phyloP scores from a whole-genome alignment of 2,797 vertebrate genomes.

The Cossypha dichroa region DNA sequence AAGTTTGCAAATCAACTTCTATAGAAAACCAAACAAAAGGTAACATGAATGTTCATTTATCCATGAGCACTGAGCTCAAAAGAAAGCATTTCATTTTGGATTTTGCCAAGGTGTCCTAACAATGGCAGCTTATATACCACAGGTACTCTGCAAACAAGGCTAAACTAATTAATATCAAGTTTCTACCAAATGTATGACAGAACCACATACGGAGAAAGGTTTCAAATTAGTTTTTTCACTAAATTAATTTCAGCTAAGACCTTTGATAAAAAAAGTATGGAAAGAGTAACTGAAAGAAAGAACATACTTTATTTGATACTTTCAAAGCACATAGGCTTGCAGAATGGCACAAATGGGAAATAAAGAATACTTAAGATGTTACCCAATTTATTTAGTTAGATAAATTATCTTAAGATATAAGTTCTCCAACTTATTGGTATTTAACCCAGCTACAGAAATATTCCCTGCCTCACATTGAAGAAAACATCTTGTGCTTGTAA shows the following conservation, averaged over 20 bases:
- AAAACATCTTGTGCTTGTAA: neutral
- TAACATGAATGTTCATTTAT: neutral
- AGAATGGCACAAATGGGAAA: neutral
- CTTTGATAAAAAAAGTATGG: neutral
- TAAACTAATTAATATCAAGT: constrained; percentile 27
- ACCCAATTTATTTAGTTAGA: neutral
- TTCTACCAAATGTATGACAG: neutral
- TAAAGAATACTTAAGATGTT: neutral
- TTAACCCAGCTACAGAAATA: neutral
- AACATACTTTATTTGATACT: neutral
- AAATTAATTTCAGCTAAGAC: neutral
- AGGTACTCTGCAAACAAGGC: neutral
- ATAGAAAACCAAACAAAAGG: constrained; percentile 51
- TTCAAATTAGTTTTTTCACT: neutral
- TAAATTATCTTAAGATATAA: neutral
- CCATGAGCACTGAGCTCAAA: neutral
- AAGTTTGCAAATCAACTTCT: constrained; percentile 45
- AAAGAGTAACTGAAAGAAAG: neutral
- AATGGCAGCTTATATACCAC: neutral
- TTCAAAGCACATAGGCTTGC: neutral
- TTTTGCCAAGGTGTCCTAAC: neutral
- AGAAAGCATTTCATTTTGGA: constrained; percentile 23
- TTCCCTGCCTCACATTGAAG: neutral
- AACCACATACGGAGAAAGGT: neutral
- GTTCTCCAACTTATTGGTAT: neutral